phyloP scores from a whole-genome alignment of 2,888 invertebrate species.

The Cheilosia pagana region DNA sequence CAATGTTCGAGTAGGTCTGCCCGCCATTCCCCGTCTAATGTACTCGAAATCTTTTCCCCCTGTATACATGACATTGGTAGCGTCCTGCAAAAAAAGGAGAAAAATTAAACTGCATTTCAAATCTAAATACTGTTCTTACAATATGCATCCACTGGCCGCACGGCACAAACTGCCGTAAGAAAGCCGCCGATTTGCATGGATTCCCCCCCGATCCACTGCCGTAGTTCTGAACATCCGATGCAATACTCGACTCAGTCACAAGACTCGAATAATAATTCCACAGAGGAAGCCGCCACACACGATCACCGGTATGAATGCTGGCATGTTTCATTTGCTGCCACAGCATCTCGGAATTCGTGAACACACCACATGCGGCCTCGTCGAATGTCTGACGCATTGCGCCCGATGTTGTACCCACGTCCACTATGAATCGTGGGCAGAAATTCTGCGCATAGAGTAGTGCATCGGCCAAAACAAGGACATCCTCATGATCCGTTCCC shows the following conservation, averaged over 20 bases:
- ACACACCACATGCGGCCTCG: slow-evolving; percentile 89
- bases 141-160: slow-evolving; percentile 89
- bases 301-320: slow-evolving; percentile 89
- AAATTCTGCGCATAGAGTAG: slow-evolving; percentile 88
- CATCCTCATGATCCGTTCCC: slow-evolving; percentile 91
- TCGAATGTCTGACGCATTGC: slow-evolving; percentile 87
- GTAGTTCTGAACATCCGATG: slow-evolving; percentile 80
- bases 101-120: not conserved
- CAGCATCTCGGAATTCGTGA: slow-evolving; percentile 88
- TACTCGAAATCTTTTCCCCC: slow-evolving; percentile 87
- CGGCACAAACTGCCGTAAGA: slow-evolving; percentile 87
- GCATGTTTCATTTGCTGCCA: slow-evolving; percentile 88
- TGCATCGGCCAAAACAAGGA: slow-evolving; percentile 91
- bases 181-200: slow-evolving; percentile 90
- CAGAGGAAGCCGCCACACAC: slow-evolving; percentile 93
- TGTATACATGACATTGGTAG: slow-evolving; percentile 89
- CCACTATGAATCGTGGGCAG: slow-evolving; percentile 88
- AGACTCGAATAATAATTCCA: slow-evolving; percentile 87
- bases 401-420: slow-evolving; percentile 91
- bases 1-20: slow-evolving; percentile 91
- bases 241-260: slow-evolving; percentile 9
- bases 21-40: slow-evolving; percentile 88
- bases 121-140: slow-evolving; percentile 79
- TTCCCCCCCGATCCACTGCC: slow-evolving; percentile 83
- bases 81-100: slow-evolving; percentile 84